phyloP scores from a whole-genome alignment of 2,113 vertebrate species.

The Dasyprocta punctata region DNA sequence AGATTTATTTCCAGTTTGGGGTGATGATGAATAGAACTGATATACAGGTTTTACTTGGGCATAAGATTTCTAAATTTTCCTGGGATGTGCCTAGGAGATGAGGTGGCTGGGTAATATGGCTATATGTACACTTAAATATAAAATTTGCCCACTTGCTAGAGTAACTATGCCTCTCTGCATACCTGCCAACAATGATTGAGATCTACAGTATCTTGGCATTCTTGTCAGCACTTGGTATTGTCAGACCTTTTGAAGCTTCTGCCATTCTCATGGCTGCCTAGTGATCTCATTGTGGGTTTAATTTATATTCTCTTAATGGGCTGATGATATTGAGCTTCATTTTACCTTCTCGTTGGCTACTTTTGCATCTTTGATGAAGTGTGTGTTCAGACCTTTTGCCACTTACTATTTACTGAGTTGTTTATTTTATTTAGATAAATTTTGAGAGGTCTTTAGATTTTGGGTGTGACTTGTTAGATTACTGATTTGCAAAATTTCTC shows the following conservation, averaged over 20 bases:
- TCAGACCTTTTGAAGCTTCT: not conserved
- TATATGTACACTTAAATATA: not conserved
- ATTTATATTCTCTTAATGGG: conserved; percentile 19
- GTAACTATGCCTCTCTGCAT: not conserved
- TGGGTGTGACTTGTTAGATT: not conserved
- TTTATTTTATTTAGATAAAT: conserved; percentile 26
- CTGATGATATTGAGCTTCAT: not conserved
- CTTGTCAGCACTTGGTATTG: not conserved
- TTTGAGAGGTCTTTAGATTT: not conserved
- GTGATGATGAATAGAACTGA: not conserved
- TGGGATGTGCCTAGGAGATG: not conserved
- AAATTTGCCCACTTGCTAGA: not conserved
- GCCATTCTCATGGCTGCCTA: not conserved
- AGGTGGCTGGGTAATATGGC: not conserved
- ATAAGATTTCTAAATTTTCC: not conserved
- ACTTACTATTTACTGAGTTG: not conserved
- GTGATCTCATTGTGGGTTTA: conserved; percentile 9
- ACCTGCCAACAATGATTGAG: not conserved
- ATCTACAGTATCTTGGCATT: not conserved
- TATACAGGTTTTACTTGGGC: not conserved
- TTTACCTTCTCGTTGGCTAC: not conserved
- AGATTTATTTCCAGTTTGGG: not conserved
- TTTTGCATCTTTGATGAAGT: not conserved
- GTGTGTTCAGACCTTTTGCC: not conserved
- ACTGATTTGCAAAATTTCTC: not conserved